phyloP scores from a whole-genome alignment of 2,888 invertebrate genomes.

The Malacosoma neustria region DNA sequence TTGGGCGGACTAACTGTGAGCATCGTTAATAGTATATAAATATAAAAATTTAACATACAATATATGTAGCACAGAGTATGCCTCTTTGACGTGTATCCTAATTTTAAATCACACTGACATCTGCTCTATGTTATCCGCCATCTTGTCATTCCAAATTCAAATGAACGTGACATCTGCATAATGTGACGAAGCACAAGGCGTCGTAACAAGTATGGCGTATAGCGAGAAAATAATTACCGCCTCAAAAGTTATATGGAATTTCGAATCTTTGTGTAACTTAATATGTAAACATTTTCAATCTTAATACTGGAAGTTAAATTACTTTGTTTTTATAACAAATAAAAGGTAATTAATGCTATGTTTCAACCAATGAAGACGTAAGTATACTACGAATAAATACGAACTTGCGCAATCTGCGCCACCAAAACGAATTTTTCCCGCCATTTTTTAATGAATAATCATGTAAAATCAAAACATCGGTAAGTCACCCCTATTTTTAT shows the following conservation, averaged over 20 bases:
- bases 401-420: no score
- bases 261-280: slow-evolving; percentile 2
- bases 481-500: no score
- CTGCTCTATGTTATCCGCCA: slow-evolving; percentile 31
- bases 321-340: neutral
- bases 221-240: neutral
- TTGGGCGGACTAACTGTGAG: no score
- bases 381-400: no score
- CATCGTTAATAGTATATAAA: no score
- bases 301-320: neutral
- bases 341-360: neutral
- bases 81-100: slow-evolving; percentile 1
- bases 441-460: no score
- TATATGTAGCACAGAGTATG: no score
- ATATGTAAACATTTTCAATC: neutral
- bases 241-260: slow-evolving; percentile 3
- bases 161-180: slow-evolving; percentile 47
- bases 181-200: slow-evolving; percentile 13
- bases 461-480: no score
- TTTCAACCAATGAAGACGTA: no score
- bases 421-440: no score
- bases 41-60: no score
- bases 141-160: slow-evolving; percentile 48
- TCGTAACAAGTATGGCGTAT: neutral
- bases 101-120: slow-evolving; percentile 18